Percentiles rank a stretch among this genome's conserved stretches.
phyloP scores from a whole-genome alignment of 1,140 invertebrate genomes.

The Periplaneta americana region DNA sequence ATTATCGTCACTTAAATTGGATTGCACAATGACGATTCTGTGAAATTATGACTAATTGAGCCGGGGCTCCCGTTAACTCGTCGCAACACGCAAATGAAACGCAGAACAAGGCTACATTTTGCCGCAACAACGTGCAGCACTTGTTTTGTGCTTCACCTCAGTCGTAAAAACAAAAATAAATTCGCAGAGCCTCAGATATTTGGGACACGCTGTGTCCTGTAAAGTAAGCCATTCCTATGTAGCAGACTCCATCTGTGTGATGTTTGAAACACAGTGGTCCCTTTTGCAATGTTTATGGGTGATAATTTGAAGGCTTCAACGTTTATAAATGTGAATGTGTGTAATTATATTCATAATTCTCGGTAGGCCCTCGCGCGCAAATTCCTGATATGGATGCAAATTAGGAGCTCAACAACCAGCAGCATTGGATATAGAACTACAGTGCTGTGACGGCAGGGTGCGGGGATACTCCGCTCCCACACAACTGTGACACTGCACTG shows the following conservation, averaged over 20 bases:
- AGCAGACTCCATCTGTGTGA: not conserved
- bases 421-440: not conserved
- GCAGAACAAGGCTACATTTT: too few species aligned
- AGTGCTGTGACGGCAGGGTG: not conserved
- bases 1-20: too few species aligned
- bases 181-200: too few species aligned
- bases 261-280: not conserved
- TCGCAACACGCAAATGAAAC: too few species aligned
- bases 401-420: slow-evolving; percentile 3
- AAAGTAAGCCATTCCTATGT: not conserved
- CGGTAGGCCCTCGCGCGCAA: not conserved
- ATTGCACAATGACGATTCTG: too few species aligned
- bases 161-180: too few species aligned
- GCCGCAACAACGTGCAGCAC: too few species aligned
- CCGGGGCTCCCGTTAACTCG: too few species aligned
- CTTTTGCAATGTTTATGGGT: slow-evolving; percentile 3
- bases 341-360: slow-evolving; percentile 13
- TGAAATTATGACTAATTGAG: too few species aligned
- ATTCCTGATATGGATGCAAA: slow-evolving; percentile 12
- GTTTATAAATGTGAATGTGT: slow-evolving; percentile 12
- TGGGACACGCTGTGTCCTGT: not conserved
- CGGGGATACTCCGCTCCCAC: not conserved
- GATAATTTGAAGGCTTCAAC: slow-evolving; percentile 11
- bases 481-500: not conserved
- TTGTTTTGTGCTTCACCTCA: too few species aligned